phyloP scores from a whole-genome alignment of 2,888 invertebrate species.

The Emmelina monodactyla region DNA sequence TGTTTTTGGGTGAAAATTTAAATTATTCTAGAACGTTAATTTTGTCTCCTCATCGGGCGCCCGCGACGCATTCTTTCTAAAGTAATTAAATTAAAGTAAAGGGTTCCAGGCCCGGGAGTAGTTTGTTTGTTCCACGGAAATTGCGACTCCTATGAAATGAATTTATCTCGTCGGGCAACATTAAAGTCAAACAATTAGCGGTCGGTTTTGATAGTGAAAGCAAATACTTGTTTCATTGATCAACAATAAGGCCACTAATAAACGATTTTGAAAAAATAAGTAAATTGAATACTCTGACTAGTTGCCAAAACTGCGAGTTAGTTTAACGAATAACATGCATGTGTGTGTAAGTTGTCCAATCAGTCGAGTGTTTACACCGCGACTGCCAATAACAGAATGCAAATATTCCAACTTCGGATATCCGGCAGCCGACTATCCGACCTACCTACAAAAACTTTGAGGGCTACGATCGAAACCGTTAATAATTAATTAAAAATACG shows the following conservation, averaged over 20 bases:
- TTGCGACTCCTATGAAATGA: conserved; percentile 60
- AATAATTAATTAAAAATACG: not conserved
- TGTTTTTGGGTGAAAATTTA: conserved; percentile 60
- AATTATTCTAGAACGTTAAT: conserved; percentile 66
- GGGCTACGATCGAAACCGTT: not conserved
- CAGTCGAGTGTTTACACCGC: conserved; percentile 48
- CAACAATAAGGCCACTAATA: no score
- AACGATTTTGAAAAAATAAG: no score
- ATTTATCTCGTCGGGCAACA: no score
- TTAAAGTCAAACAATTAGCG: no score
- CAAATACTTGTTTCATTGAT: no score
- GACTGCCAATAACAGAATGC: conserved; percentile 56
- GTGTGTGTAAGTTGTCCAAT: conserved; percentile 46
- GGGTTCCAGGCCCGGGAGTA: conserved; percentile 56
- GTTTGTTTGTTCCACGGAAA: conserved; percentile 64
- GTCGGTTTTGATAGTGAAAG: no score
- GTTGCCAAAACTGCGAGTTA: no score
- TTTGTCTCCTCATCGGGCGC: conserved; percentile 65
- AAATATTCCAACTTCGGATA: conserved; percentile 31
- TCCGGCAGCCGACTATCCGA: not conserved
- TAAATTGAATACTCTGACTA: no score
- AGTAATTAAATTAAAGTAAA: conserved; percentile 67
- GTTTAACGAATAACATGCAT: conserved; percentile 23
- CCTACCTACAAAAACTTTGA: not conserved
- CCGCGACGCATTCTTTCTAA: conserved; percentile 65